These are phyloP conservation scores for Matsumyia berberina DNA, from an alignment of 2,888 invertebrate genomes.

Conservation along the genomic window DNA sequence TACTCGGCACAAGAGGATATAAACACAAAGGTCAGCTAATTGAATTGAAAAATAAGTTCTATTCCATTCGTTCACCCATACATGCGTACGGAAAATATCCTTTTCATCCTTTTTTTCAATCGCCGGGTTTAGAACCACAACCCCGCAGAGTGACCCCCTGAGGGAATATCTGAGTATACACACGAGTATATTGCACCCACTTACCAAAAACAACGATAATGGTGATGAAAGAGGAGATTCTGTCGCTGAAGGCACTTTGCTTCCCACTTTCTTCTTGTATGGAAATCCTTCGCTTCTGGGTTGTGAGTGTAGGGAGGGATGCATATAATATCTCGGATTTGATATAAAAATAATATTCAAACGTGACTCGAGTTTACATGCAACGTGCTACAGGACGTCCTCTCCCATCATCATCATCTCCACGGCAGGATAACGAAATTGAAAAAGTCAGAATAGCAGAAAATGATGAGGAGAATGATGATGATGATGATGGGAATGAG, in stretches of 20 bases:
- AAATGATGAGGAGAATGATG: conserved; percentile 6
- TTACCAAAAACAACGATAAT: conserved; percentile 40
- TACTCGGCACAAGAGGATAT: conserved; percentile 28
- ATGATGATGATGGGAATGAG: conserved; percentile 10
- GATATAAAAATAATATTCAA: conserved; percentile 61
- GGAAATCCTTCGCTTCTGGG: conserved; percentile 18
- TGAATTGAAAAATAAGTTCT: conserved; percentile 63
- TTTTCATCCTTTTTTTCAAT: not conserved
- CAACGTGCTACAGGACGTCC: conserved; percentile 48
- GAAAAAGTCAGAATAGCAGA: conserved; percentile 34
- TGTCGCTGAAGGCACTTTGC: conserved; percentile 17
- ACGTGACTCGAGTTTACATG: conserved; percentile 64
- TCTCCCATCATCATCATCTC: too few species aligned
- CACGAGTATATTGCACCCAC: conserved; percentile 35
- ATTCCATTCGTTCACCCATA: conserved; percentile 12
- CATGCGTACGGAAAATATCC: not conserved
- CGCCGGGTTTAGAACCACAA: not conserved
- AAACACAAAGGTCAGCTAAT: conserved; percentile 61
- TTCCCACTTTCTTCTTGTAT: not conserved
- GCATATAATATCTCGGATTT: conserved; percentile 44
- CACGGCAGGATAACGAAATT: conserved; percentile 40
- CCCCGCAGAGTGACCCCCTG: conserved; percentile 23
- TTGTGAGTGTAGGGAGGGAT: conserved; percentile 11
- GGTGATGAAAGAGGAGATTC: conserved; percentile 39
- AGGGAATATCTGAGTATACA: too few species aligned